phyloP scores from a whole-genome alignment of 2,113 vertebrate genomes.

The Telmatochromis sp. region DNA sequence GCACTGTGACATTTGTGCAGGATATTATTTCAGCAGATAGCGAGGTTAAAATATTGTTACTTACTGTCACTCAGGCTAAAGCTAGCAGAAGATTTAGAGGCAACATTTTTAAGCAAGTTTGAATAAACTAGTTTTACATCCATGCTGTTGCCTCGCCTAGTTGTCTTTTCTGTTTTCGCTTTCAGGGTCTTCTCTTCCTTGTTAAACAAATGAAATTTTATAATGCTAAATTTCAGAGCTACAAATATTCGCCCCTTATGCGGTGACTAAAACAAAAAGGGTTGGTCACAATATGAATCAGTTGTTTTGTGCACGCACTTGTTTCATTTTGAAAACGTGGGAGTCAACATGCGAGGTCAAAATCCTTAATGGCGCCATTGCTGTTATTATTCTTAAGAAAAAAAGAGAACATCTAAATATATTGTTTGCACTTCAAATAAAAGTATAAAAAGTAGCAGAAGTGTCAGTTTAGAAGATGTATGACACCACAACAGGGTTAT shows the following conservation, averaged over 20 bases:
- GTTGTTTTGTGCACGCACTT: not conserved
- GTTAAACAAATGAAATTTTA: not conserved
- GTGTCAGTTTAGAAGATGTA: conserved; percentile 12
- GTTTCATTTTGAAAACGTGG: not conserved
- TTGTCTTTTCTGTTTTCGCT: not conserved
- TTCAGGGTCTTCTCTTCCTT: not conserved
- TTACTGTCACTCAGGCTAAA: not conserved
- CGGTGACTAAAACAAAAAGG: not conserved
- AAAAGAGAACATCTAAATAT: not conserved
- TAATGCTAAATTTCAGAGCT: not conserved
- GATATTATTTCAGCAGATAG: not conserved
- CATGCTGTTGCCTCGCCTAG: not conserved
- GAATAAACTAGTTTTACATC: not conserved
- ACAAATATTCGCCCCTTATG: not conserved
- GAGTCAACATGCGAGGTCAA: not conserved
- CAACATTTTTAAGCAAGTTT: not conserved
- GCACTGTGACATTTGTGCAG: not conserved
- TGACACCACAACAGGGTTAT: conserved; percentile 8
- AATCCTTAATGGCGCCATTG: not conserved
- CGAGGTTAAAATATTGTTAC: not conserved
- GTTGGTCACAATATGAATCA: not conserved
- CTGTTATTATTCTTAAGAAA: not conserved
- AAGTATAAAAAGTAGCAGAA: not conserved
- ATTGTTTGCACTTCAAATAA: not conserved
- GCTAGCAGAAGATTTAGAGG: not conserved